Evolutionary conservation across 2,113 vertebrate genomes (phyloP).

Genomic region (Laticauda colubrina): DNA sequence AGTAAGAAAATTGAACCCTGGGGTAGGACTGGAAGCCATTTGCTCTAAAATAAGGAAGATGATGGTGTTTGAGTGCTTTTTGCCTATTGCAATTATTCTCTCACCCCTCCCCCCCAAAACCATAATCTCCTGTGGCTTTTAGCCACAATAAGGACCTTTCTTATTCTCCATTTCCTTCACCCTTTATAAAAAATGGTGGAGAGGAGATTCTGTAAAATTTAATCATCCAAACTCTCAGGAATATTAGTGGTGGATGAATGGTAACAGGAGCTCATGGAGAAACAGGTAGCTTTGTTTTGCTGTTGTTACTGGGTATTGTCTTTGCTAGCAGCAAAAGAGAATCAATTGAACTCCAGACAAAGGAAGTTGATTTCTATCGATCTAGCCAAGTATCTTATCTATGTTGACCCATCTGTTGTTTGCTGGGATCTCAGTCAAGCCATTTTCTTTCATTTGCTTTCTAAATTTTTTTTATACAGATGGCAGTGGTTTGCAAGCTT

Average conservation of each 20-base stretch:
- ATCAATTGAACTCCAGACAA: neutral
- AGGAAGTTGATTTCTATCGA: neutral
- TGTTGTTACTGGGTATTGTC: neutral
- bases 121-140: neutral
- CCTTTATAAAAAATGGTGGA: neutral
- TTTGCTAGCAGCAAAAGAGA: neutral
- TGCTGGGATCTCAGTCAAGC: neutral
- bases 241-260: neutral
- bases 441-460: neutral
- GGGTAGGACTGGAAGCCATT: neutral
- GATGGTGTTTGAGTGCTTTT: neutral
- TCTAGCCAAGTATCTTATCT: neutral
- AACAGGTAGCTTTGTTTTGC: neutral
- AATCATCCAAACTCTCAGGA: neutral
- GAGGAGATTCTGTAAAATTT: neutral
- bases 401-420: neutral
- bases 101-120: neutral
- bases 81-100: neutral
- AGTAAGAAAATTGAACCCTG: neutral
- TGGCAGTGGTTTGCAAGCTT: neutral
- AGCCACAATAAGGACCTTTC: neutral
- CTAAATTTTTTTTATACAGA: neutral
- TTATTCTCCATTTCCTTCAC: neutral
- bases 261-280: neutral
- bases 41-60: constrained; percentile 1